Evolutionary conservation across 1,140 invertebrate genomes (phyloP), one percentile per base, ranked within the genome.

Genomic region (Eulimnadia texana): DNA sequence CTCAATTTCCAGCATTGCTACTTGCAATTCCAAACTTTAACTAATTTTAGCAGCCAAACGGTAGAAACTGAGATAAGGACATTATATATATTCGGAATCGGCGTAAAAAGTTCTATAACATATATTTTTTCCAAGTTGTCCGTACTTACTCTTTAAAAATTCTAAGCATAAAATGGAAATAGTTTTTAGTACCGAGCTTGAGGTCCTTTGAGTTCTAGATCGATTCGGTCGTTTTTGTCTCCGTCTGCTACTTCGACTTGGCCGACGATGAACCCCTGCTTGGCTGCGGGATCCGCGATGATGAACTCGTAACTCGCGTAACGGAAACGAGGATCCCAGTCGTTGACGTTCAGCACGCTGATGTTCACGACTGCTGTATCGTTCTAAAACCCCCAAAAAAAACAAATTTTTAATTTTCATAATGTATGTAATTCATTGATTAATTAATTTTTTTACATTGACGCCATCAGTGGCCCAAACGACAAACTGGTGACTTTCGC

Each of bases 261-360:
- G 24, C 87, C 88, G 28, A 84, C 74, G 64, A 74, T 58, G 55
- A 67, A 66, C 3, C 68, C 71, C 2, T 64, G 56, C 20, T 64
- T 29, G 3, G 72, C 58, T 13, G 64, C 64, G 16, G 63, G 71
- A 62, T 74, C 78, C 56, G 73, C 28, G 62, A 81, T 80, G 68
- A 79, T 82, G 71, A 90, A 93, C 74, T 90, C 87, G 69, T 93
- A 94, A 69, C 88, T 84, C 0, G 86, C 81, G 72, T 88, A 84
- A 1, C 86, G 79, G 74, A 95, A 93, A 29, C 88, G 77, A 1
- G 91, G 91, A 72, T 92, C 89, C 88, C 76, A 72, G 70, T 94
- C 90, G 70, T 95, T 95, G 0, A 92, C 85, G 71, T 93, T 86
- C 65, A 88, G 74, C 2, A 95, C 84, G 0, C 83, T 82, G 9